Evolutionary conservation across 2,113 vertebrate genomes (phyloP).

Genomic region (Protobothrops mucrosquamatus): DNA sequence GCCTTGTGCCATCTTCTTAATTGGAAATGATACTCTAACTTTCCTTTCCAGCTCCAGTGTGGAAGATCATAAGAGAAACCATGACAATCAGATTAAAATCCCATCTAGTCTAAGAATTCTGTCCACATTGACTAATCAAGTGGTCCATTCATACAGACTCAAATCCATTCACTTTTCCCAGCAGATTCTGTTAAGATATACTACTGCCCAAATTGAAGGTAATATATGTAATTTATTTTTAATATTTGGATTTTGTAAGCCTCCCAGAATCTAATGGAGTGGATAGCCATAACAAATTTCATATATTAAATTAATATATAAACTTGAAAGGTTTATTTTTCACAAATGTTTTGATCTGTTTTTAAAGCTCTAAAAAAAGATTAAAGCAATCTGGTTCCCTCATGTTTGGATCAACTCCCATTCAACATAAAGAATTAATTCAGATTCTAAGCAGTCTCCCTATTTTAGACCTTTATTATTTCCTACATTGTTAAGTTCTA

Average conservation of each 20-base stretch:
- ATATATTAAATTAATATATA: background rate
- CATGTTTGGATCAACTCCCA: background rate
- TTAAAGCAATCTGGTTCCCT: background rate
- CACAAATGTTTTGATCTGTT: background rate
- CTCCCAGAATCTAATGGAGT: background rate
- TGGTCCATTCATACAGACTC: background rate
- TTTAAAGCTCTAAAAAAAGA: background rate
- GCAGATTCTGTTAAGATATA: background rate
- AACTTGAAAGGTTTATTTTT: background rate
- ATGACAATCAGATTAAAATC: background rate
- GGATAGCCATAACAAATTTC: background rate
- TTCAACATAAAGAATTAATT: background rate
- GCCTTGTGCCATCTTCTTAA: background rate
- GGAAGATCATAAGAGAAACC: background rate
- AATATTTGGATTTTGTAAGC: background rate
- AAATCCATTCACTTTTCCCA: background rate
- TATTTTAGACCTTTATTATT: background rate
- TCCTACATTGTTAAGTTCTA: background rate
- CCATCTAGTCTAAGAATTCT: background rate
- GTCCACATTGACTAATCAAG: background rate
- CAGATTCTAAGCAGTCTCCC: background rate
- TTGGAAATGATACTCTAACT: background rate
- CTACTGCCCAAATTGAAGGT: background rate
- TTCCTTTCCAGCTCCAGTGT: background rate
- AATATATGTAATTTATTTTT: background rate